A percentile compares a stretch with the other conserved stretches of the same genome.
Conservation (phyloP, 2,888 invertebrate species). For the Brenthis ino region DNA sequence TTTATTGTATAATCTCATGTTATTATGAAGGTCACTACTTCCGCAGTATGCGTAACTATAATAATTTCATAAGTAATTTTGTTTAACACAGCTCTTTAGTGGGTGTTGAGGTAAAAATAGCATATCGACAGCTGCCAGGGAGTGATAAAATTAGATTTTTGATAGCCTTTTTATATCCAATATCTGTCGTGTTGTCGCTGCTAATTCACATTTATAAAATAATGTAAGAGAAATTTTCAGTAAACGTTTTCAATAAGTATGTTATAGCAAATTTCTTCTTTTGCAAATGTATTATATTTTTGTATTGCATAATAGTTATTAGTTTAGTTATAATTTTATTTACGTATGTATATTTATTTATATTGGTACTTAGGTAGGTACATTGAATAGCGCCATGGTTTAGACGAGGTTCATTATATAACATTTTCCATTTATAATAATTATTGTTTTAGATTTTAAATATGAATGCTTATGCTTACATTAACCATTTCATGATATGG, state of each 20-base stretch:
- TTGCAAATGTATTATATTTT: too few species aligned
- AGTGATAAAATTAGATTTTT: constrained; percentile 43
- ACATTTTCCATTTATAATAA: too few species aligned
- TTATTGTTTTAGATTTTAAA: too few species aligned
- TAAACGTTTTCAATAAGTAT: background rate
- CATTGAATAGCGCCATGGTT: too few species aligned
- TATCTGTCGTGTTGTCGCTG: constrained; percentile 37
- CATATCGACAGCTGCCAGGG: constrained; percentile 41
- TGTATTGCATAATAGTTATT: too few species aligned
- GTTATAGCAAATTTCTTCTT: too few species aligned
- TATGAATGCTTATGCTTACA: too few species aligned
- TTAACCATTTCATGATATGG: too few species aligned
- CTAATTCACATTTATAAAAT: constrained; percentile 14
- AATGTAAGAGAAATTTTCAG: background rate
- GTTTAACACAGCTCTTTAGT: constrained; percentile 24
- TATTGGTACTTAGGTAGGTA: too few species aligned
- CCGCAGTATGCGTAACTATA: constrained; percentile 1
- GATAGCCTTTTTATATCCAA: constrained; percentile 43
- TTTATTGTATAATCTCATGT: background rate
- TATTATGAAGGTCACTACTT: background rate
- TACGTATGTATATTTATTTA: too few species aligned
- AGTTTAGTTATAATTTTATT: too few species aligned
- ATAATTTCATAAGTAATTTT: constrained; percentile 5
- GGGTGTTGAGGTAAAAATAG: constrained; percentile 25
- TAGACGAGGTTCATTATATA: too few species aligned